These are phyloP conservation scores for Oreochromis tanganicae DNA, from an alignment of 2,113 vertebrate genomes.

Conservation along the genomic window DNA sequence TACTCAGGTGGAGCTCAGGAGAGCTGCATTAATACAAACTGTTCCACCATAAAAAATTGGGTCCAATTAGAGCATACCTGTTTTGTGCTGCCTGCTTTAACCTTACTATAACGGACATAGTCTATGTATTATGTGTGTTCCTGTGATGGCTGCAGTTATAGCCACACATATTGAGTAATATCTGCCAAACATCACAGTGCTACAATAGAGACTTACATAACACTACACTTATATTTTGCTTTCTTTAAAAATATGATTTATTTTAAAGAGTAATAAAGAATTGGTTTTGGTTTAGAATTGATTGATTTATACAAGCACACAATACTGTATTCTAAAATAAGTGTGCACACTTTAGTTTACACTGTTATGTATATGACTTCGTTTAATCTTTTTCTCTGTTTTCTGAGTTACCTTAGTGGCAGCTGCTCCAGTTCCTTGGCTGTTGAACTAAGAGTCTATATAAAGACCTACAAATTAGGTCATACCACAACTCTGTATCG, in stretches of 20 bases:
- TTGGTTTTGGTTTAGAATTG: not conserved
- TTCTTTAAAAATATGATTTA: not conserved
- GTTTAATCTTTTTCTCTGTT: not conserved
- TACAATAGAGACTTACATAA: not conserved
- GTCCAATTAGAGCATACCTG: not conserved
- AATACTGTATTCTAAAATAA: not conserved
- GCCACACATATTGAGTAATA: not conserved
- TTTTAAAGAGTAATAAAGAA: not conserved
- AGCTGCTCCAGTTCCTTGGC: not conserved
- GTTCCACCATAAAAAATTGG: not conserved
- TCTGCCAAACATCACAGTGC: not conserved
- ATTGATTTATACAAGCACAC: not conserved
- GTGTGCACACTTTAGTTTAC: not conserved
- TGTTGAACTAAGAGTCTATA: not conserved
- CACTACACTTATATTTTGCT: not conserved
- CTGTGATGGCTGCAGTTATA: not conserved
- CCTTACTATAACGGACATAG: accelerated
- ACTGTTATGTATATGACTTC: not conserved
- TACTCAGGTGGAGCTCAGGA: not conserved
- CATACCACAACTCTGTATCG: not conserved
- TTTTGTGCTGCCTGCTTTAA: not conserved
- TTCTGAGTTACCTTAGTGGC: not conserved
- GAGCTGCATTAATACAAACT: not conserved
- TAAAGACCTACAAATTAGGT: not conserved
- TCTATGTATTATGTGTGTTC: not conserved